Base-by-base conservation (phyloP, 2,888 invertebrate species). In the Operophtera brumata region DNA sequence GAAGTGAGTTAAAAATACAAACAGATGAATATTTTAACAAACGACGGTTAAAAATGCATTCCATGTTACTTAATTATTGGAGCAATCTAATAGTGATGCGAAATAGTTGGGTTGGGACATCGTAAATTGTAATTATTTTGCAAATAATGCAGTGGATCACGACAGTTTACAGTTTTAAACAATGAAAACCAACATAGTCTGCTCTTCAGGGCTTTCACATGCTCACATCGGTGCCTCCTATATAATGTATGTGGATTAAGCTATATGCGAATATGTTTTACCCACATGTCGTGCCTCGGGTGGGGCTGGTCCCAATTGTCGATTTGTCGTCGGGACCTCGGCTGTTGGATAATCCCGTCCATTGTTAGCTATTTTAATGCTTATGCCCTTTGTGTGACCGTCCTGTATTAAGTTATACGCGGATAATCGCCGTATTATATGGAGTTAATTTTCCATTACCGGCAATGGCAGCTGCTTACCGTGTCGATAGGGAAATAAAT, bases 321-420 rank as follows among this genome's bases (percentile, higher is more conserved):
- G 56, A 57, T 57, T 52, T 57, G 57, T 49, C 57, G 52, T 72
- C 71, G 71, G 77, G 75, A 79, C 84, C 80, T 82, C 79, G 81
- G 78, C 68, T 72, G 47, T 44, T 68, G 84, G 89, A 86, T 89
- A 83, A 90, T 89, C 89, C 87, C 66, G 47, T 45, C 79, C 63
- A 86, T 90, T 90, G 89, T 89, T 85, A 84, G 79, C 81, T 86
- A 87, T 87, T 86, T 87, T 86, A 84, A 87, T 88, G 82, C 86
- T 86, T 86, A 86, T 81, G 74, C 77, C 81, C 78, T 80, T 89
- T 89, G 87, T 89, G 77, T 67, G 78, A 77, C 75, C 75, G 80
- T 70, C 79, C 78, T 84, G 85, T 86, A 90, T 89, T 87, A 86
- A 89, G 80, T 87, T 84, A 84, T 89, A 88, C 82, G 83, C 86